Base-by-base conservation (phyloP, 2,888 invertebrate genomes). In the Aphidius colemani region DNA sequence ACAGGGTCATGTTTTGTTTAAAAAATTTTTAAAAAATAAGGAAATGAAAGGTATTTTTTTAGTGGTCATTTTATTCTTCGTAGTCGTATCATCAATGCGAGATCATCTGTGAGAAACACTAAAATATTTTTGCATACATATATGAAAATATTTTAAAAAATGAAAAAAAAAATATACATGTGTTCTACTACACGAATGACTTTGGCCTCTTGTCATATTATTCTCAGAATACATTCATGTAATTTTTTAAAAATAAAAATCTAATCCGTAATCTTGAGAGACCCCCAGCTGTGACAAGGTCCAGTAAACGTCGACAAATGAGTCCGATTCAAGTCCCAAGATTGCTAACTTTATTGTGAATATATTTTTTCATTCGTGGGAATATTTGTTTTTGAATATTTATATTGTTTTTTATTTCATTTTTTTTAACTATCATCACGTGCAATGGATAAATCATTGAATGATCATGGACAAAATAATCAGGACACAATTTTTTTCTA, bases 171-270 rank as follows among this genome's bases (percentile, higher is more conserved):
- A 9, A 9, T 3, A 51, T 13, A 13, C 13, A 48, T 48, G 7
- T 9, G 9, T 45, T 3, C 45, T 45, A 45, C 45, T 9, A 45
- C 9, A 45, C 6, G 7, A 48, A 48, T 7, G 48, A 48, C n/a
- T 13, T 13, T 7, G 6, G 13, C 10, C 46, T 30, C 30, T 30
- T 30, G 45, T 57, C 30, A 30, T 46, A 65, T 65, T 71, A 67
- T 75, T 75, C 75, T 70, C 57, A 59, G 74, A 75, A 73, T 7
- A 30, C 69, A 30, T 30, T 30, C 30, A 72, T 74, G 75, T 76
- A 69, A 74, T 75, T 72, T 70, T 74, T 75, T 71, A 73, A 64
- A 71, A 70, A 53, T 74, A 64, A 71, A 70, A 40, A 78, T 77
- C 74, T 73, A 66, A 73, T 72, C 69, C 73, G 70, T 63, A 30